Evolutionary conservation across 2,113 vertebrate genomes (phyloP).

Genomic region (Odobenus rosmarus): DNA sequence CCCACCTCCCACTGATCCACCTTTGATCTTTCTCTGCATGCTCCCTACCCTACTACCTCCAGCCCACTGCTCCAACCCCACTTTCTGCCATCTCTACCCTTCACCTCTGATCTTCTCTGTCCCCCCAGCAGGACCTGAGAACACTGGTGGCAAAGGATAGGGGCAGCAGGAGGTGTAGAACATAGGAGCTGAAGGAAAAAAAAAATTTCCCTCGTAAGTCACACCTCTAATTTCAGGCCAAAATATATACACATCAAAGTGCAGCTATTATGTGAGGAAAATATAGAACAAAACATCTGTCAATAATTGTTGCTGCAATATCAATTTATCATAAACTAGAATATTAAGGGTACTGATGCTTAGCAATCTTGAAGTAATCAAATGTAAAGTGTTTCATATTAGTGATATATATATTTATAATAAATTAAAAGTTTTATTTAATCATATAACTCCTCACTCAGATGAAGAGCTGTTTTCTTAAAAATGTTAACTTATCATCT

Average conservation of each 20-base stretch:
- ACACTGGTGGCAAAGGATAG: conserved; percentile 78
- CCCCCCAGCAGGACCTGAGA: conserved; percentile 76
- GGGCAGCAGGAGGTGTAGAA: conserved; percentile 79
- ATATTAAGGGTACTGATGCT: conserved; percentile 53
- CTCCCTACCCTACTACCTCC: conserved; percentile 71
- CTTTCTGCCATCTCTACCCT: conserved; percentile 76
- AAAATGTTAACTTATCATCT: conserved; percentile 45
- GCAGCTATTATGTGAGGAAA: conserved; percentile 66
- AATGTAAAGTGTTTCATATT: conserved; percentile 58
- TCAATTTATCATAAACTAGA: conserved; percentile 56
- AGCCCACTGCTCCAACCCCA: conserved; percentile 70
- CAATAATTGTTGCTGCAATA: conserved; percentile 51
- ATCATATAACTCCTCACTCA: conserved; percentile 48
- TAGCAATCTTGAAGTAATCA: conserved; percentile 59
- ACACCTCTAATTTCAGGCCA: conserved; percentile 70
- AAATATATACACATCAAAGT: conserved; percentile 72
- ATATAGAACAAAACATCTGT: conserved; percentile 68
- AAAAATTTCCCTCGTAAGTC: conserved; percentile 76
- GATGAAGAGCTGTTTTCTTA: conserved; percentile 50
- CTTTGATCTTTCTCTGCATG: conserved; percentile 57
- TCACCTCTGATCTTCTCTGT: conserved; percentile 80
- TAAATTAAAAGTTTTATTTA: conserved; percentile 40
- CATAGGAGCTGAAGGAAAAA: conserved; percentile 77
- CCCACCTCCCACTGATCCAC: conserved; percentile 24
- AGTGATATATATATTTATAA: conserved; percentile 47